Evolutionary conservation across 1,140 invertebrate species (phyloP).

Genomic region (Ladona fulva): DNA sequence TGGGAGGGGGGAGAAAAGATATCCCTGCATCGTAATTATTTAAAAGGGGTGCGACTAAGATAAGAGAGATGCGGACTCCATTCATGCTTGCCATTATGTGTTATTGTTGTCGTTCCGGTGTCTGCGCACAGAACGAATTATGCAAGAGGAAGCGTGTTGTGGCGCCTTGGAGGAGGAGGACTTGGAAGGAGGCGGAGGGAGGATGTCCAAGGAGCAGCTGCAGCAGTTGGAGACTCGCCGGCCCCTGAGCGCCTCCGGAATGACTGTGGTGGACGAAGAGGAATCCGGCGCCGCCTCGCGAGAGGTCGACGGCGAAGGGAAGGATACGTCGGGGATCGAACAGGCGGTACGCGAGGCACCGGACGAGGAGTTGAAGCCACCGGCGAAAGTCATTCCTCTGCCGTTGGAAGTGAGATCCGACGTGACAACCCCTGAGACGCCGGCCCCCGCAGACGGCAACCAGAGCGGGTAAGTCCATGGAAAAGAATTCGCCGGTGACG

Average conservation of each 20-base stretch:
- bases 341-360: not conserved
- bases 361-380: not conserved
- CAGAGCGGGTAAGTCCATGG: too few species aligned
- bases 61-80: not conserved
- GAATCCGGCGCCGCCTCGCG: not conserved
- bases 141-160: not conserved
- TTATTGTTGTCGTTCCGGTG: not conserved
- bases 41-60: too few species aligned
- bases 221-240: not conserved
- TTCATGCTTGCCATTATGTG: not conserved
- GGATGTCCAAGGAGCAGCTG: not conserved
- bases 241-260: not conserved
- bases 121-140: not conserved
- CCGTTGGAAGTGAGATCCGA: not conserved
- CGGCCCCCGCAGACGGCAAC: too few species aligned
- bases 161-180: too few species aligned
- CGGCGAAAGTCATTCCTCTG: too few species aligned
- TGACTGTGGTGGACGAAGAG: not conserved
- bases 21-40: too few species aligned
- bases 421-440: not conserved
- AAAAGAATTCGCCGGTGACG: too few species aligned
- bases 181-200: too few species aligned
- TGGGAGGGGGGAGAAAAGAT: too few species aligned
- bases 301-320: not conserved
- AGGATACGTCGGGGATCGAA: too few species aligned